Conservation (phyloP, 2,888 invertebrate species). For the Blastobasis adustella region DNA sequence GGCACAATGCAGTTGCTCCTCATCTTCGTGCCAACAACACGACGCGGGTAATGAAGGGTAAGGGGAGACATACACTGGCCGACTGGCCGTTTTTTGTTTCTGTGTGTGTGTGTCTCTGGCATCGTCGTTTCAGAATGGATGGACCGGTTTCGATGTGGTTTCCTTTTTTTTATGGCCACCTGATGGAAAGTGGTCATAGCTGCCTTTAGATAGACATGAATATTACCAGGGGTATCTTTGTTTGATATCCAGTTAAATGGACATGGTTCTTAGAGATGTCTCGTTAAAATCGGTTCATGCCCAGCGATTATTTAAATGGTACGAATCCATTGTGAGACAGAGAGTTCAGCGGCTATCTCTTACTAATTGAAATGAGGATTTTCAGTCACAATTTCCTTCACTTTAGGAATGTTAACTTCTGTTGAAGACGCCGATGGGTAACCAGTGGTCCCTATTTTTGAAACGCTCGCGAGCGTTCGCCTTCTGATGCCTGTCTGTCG, state of each 20-base stretch:
- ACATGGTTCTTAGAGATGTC: too few relatives aligned
- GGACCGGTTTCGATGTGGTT: too few relatives aligned
- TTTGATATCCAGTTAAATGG: background rate
- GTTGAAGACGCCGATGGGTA: background rate
- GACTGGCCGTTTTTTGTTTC: background rate
- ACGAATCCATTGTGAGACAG: too few relatives aligned
- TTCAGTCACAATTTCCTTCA: too few relatives aligned
- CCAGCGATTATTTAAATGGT: too few relatives aligned
- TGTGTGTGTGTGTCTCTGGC: background rate
- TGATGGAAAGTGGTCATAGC: background rate
- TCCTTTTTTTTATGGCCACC: background rate
- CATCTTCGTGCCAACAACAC: slow-evolving; percentile 18
- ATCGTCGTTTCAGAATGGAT: background rate
- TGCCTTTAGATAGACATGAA: background rate
- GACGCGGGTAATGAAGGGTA: slow-evolving; percentile 27
- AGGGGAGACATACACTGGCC: slow-evolving; percentile 3
- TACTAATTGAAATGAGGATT: too few relatives aligned
- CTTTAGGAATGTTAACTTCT: background rate
- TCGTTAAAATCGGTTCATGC: too few relatives aligned
- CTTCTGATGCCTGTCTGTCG: background rate
- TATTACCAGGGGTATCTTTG: background rate
- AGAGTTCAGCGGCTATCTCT: too few relatives aligned
- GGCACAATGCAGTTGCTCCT: slow-evolving; percentile 34
- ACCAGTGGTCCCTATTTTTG: background rate
- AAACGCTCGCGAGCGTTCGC: too few relatives aligned